Evolutionary conservation across 2,797 vertebrate genomes (phyloP).

Genomic region (Spinus pinus): DNA sequence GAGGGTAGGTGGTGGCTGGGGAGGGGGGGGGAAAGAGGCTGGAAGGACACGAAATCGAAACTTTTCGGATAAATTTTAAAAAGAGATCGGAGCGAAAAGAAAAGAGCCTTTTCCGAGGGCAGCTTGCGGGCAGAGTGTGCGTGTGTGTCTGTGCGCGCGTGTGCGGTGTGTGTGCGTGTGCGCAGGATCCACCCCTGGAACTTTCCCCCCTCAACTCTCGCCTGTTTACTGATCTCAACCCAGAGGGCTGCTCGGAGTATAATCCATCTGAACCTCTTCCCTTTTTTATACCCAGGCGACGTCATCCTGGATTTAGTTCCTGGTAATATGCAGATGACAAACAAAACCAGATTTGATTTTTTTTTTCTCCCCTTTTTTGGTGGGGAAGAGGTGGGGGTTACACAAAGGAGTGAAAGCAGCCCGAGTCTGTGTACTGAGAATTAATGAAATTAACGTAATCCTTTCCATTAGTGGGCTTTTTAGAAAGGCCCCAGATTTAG

Average conservation of each 20-base stretch:
- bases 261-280: conserved; percentile 78
- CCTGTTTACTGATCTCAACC: conserved; percentile 64
- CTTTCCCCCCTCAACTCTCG: conserved; percentile 62
- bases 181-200: conserved; percentile 59
- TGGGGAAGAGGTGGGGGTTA: conserved; percentile 43
- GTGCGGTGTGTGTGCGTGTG: not conserved
- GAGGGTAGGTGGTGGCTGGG: not conserved
- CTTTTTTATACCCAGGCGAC: conserved; percentile 91
- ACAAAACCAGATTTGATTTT: conserved; percentile 79
- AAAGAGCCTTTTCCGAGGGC: conserved; percentile 7
- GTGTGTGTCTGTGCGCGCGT: not conserved
- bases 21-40: not conserved
- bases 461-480: conserved; percentile 76
- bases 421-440: conserved; percentile 86
- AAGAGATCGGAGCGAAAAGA: conserved; percentile 12
- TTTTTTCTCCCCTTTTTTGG: conserved; percentile 3
- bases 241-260: conserved; percentile 72
- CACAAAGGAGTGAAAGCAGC: conserved; percentile 73
- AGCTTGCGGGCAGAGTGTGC: conserved; percentile 30
- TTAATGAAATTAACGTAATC: conserved; percentile 95
- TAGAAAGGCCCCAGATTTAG: conserved; percentile 56
- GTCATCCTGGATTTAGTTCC: conserved; percentile 85
- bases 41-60: conserved; percentile 29
- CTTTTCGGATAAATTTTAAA: conserved; percentile 38
- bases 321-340: conserved; percentile 80